These are phyloP conservation scores for Ferdinandea cuprea DNA, from an alignment of 2,888 invertebrate species.

Conservation along the genomic window DNA sequence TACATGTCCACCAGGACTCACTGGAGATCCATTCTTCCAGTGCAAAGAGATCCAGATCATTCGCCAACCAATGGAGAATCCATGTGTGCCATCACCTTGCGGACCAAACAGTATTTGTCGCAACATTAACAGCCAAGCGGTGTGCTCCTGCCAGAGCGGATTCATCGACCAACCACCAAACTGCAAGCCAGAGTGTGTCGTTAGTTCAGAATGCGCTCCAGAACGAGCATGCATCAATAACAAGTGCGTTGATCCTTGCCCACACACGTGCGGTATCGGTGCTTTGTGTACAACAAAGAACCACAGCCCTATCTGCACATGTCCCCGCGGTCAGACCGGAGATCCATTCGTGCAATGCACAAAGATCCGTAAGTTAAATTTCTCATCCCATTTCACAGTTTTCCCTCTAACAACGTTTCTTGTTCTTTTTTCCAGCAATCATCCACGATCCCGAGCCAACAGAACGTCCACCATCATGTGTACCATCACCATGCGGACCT, in stretches of 20 bases:
- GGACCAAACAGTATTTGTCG: conserved; percentile 94
- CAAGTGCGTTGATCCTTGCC: conserved; percentile 94
- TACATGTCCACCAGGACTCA: conserved; percentile 89
- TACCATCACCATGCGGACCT: conserved; percentile 93
- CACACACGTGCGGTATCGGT: conserved; percentile 92
- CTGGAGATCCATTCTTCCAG: conserved; percentile 92
- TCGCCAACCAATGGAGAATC: conserved; percentile 84
- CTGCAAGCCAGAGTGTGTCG: conserved; percentile 93
- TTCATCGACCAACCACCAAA: conserved; percentile 91
- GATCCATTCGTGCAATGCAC: conserved; percentile 93
- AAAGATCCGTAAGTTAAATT: conserved; percentile 86
- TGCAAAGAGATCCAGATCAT: conserved; percentile 85
- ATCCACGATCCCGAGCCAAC: conserved; percentile 82
- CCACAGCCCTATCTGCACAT: conserved; percentile 94
- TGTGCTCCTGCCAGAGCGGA: conserved; percentile 92
- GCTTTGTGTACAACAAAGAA: conserved; percentile 92
- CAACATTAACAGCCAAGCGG: conserved; percentile 90
- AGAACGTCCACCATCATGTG: conserved; percentile 89
- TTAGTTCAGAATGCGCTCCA: conserved; percentile 92
- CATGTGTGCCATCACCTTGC: conserved; percentile 93
- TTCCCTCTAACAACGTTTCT: background rate
- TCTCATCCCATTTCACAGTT: conserved; percentile 3
- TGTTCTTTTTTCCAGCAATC: conserved; percentile 72
- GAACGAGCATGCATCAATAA: conserved; percentile 93
- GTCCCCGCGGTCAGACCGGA: conserved; percentile 92